Base-by-base conservation (phyloP, 2,113 vertebrate species). In the Ascaphus truei region DNA sequence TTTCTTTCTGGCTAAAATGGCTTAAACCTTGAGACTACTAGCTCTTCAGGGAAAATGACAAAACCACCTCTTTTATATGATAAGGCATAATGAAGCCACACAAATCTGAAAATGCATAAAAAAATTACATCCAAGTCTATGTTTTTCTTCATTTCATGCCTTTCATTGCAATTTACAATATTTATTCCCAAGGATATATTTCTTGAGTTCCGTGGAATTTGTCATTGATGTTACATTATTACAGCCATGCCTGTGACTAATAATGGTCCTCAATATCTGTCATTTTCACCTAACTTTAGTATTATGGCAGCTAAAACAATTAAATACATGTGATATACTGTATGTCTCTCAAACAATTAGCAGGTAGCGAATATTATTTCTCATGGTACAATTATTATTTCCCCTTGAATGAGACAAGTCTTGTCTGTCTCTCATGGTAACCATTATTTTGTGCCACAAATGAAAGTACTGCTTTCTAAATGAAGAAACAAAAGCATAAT, bases 301-400 rank as follows among this genome's bases (percentile, higher is more conserved):
- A 56, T 30, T 37, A 16, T 2, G 41, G 30, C 31, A 15, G n/a
- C 30, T 58, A 66, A 55, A 18, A 56, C 41, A 18, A 25, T 31
- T 55, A 59, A 58, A 58, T 23, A 59, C 50, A 58, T 22, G 23
- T 37, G 57, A 58, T 39, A 36, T 26, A 68, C 27, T n/a, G n/a
- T n/a, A 57, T 26, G 16, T 34, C 20, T 68, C 53, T 34, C 47
- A 57, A 29, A 58, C 15, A 36, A 18, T 68, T 37, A 10, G 23
- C 15, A 57, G 39, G 18, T 34, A 47, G 29, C 15, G 7, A 37
- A 30, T 20, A 34, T 37, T 64, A 48, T 26, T 48, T 50, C 22
- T 45, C 22, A 58, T 10, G 30, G 30, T 41, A 41, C 39, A 45
- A 16, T 58, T 68, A 48, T 18, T 50, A 9, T 33, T 59, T 58